Evolutionary conservation across 37 sponge, comb jelly and placozoan species (phyloP).

Genomic region (Geodia barretti): DNA sequence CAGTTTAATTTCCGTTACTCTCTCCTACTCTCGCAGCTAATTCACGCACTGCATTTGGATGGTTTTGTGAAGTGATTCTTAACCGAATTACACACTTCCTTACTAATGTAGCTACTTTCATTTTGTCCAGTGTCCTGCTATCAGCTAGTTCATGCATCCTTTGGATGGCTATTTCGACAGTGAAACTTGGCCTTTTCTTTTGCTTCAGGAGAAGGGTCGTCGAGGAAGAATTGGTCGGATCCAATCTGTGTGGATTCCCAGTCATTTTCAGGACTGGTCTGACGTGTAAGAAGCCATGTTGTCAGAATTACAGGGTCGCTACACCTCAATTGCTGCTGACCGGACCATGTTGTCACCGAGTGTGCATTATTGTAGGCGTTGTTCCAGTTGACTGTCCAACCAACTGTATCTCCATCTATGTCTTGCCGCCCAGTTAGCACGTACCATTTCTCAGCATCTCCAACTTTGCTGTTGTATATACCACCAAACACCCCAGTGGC

Average conservation of each 20-base stretch:
- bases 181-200: conserved; percentile 6
- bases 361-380: neutral
- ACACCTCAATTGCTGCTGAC: neutral
- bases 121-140: too few species aligned
- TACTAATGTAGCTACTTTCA: too few species aligned
- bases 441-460: conserved; percentile 13
- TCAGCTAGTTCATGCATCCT: neutral
- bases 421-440: neutral
- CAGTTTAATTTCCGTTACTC: too few species aligned
- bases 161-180: conserved; percentile 6
- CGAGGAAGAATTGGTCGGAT: neutral
- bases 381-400: neutral
- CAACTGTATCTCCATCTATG: conserved; percentile 1
- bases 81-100: too few species aligned
- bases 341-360: conserved; percentile 1
- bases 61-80: too few species aligned
- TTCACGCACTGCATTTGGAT: too few species aligned
- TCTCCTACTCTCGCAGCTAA: too few species aligned
- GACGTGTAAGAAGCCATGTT: conserved; percentile 3
- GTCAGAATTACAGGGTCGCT: neutral
- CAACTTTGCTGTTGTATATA: neutral
- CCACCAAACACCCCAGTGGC: neutral
- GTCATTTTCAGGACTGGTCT: conserved; percentile 1
- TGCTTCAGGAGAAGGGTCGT: neutral
- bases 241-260: conserved; percentile 5